Percentiles rank a stretch among this genome's conserved stretches.
Evolutionary conservation across 2,797 vertebrate genomes (phyloP).

Genomic region (Sebastes trivittatus): DNA sequence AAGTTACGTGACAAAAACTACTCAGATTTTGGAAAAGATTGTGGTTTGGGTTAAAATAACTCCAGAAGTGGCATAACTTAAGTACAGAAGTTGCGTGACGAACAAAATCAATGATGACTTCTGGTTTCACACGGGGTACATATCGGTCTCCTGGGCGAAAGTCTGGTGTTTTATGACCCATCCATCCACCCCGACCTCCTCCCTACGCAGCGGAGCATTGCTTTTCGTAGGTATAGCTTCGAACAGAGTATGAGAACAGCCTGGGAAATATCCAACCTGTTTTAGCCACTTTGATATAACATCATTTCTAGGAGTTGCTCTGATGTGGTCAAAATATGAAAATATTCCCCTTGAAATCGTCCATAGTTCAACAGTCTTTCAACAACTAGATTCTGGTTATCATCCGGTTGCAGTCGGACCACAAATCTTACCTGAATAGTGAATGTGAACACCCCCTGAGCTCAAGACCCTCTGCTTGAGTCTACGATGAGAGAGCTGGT

Average conservation of each 20-base stretch:
- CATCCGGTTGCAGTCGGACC: not conserved
- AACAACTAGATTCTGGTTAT: not conserved
- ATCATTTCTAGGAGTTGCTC: not conserved
- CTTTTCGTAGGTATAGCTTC: no score
- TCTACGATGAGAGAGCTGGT: slow-evolving; percentile 4
- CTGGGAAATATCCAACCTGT: not conserved
- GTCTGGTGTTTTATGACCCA: no score
- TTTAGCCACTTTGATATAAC: not conserved
- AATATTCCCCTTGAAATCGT: not conserved
- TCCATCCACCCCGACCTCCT: no score
- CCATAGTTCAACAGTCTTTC: not conserved
- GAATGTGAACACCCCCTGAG: slow-evolving; percentile 9
- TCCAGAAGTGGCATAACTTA: rapidly evolving
- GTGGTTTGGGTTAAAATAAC: no score
- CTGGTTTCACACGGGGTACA: no score
- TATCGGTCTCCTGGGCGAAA: no score
- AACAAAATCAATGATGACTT: no score
- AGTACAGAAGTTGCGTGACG: no score
- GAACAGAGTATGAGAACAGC: no score
- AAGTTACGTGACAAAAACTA: no score
- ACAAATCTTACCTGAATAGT: not conserved
- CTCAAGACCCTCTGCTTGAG: not conserved
- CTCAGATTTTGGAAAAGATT: no score
- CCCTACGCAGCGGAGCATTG: no score
- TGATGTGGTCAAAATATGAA: not conserved